A percentile compares a stretch with the other conserved stretches of the same genome.
These are phyloP conservation scores for Epinephelus awoara DNA, from an alignment of 2,797 vertebrate genomes.

Conservation along the genomic window DNA sequence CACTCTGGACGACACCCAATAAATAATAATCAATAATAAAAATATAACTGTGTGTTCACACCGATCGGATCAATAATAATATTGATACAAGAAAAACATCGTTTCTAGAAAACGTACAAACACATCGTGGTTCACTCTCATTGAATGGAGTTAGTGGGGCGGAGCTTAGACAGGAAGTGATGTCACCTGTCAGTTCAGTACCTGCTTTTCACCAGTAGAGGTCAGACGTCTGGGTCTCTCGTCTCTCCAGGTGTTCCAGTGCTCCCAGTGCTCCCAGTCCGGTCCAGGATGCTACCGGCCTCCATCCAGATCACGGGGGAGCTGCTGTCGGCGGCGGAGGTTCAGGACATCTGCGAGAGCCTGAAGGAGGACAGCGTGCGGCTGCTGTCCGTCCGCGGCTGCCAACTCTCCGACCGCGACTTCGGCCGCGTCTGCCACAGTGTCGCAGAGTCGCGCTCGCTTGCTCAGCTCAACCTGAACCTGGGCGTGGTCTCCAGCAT, in stretches of 20 bases:
- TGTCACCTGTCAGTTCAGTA: neutral
- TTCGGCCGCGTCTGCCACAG: slow-evolving; percentile 93
- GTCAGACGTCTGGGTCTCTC: neutral
- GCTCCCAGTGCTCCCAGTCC: neutral
- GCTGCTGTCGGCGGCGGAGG: slow-evolving; percentile 92
- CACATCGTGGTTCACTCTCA: no score
- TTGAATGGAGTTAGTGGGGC: no score
- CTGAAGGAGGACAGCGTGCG: slow-evolving; percentile 93
- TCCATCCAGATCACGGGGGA: slow-evolving; percentile 97
- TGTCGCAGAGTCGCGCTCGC: slow-evolving; percentile 89
- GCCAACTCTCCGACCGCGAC: slow-evolving; percentile 94
- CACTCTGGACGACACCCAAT: no score
- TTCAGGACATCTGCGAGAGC: slow-evolving; percentile 94
- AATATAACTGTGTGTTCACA: no score
- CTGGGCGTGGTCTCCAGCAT: slow-evolving; percentile 93
- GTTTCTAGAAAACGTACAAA: no score
- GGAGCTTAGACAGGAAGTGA: no score
- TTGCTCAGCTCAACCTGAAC: slow-evolving; percentile 96
- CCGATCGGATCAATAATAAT: no score
- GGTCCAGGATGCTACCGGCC: slow-evolving; percentile 90
- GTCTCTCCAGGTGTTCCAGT: slow-evolving; percentile 7
- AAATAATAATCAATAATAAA: no score
- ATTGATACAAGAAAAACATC: no score
- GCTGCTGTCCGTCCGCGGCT: slow-evolving; percentile 93
- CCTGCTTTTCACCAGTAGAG: neutral